phyloP scores from a whole-genome alignment of 2,797 vertebrate genomes.

The Phrynocephalus vlangalii region DNA sequence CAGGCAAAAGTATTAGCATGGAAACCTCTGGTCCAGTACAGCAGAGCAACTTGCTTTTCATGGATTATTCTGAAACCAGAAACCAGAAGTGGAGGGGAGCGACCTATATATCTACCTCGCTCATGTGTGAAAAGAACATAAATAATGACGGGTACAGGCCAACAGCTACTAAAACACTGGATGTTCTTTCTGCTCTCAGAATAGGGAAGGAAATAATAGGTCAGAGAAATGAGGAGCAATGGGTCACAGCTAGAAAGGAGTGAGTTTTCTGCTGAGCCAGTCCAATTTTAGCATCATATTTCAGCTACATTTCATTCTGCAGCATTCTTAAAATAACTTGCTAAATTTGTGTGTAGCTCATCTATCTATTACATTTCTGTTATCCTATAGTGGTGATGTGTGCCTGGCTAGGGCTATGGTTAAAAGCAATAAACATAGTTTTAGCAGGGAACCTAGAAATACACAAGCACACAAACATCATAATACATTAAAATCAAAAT shows the following conservation, averaged over 20 bases:
- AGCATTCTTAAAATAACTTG: too few relatives aligned
- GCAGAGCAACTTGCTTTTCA: not conserved
- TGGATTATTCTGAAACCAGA: not conserved
- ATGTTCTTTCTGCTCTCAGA: not conserved
- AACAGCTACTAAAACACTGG: not conserved
- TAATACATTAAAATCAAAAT: too few relatives aligned
- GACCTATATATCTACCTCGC: not conserved
- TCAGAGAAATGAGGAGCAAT: not conserved
- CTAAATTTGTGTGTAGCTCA: not conserved
- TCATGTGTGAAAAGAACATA: not conserved
- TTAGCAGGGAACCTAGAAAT: too few relatives aligned
- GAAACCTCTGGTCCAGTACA: conserved; percentile 15
- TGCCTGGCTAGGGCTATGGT: too few relatives aligned
- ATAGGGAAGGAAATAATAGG: not conserved
- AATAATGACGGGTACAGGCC: not conserved
- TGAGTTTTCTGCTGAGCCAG: not conserved
- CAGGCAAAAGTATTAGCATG: conserved; percentile 14
- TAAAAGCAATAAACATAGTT: too few relatives aligned
- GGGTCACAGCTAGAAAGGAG: too few relatives aligned
- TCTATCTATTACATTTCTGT: too few relatives aligned
- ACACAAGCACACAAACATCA: too few relatives aligned
- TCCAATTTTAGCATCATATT: not conserved
- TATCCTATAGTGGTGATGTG: too few relatives aligned
- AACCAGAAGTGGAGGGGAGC: not conserved
- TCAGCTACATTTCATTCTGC: not conserved